Conservation (phyloP, 2,113 vertebrate species). For the Speoplatyrhinus poulsoni region DNA sequence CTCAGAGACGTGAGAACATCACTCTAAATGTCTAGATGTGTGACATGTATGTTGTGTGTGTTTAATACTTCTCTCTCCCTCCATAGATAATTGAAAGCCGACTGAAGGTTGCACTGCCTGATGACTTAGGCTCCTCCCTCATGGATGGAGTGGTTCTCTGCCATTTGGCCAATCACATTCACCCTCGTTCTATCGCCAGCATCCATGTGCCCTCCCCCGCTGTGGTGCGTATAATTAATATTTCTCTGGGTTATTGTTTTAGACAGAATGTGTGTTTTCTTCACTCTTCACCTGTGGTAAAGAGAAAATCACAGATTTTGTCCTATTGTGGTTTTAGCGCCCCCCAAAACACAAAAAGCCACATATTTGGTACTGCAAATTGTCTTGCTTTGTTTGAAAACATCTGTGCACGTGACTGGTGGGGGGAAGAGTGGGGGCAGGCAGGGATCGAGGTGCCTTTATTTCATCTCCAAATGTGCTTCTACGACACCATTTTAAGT, state of each 20-base stretch:
- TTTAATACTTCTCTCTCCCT: neutral
- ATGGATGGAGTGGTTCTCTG: slow-evolving; percentile 95
- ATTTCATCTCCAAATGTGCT: too few species aligned
- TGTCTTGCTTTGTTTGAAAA: too few species aligned
- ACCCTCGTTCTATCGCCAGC: slow-evolving; percentile 87
- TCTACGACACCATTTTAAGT: too few species aligned
- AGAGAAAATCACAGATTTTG: too few species aligned
- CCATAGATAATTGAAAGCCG: slow-evolving; percentile 90
- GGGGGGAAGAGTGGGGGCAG: too few species aligned
- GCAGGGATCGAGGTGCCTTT: too few species aligned
- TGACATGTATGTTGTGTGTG: neutral
- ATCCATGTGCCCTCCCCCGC: slow-evolving; percentile 95
- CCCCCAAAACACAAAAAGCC: too few species aligned
- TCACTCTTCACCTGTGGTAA: neutral
- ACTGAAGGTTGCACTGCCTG: slow-evolving; percentile 87
- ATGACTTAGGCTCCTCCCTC: slow-evolving; percentile 86
- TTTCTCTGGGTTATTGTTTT: too few species aligned
- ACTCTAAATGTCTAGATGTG: neutral
- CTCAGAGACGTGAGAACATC: slow-evolving; percentile 65
- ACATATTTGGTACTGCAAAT: too few species aligned
- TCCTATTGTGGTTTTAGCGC: too few species aligned
- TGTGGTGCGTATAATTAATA: slow-evolving; percentile 78
- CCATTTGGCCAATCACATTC: slow-evolving; percentile 91
- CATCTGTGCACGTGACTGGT: too few species aligned
- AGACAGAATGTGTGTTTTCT: neutral